These are phyloP conservation scores for Canis aureus DNA, from an alignment of 2,113 vertebrate species.

Conservation along the genomic window DNA sequence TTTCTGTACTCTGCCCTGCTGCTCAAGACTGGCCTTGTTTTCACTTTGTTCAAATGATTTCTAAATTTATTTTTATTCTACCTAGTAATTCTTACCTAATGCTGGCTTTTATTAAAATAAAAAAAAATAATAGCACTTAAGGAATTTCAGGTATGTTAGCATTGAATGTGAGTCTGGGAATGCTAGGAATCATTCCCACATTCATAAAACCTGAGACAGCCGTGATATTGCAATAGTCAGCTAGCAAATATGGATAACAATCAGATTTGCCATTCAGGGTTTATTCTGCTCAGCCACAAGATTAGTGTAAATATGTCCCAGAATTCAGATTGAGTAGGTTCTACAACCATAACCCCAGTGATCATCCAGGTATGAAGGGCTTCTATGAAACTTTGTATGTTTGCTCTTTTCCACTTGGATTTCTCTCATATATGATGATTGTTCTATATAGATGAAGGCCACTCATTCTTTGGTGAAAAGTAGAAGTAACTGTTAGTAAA, in stretches of 20 bases:
- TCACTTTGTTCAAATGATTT: background rate
- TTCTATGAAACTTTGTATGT: background rate
- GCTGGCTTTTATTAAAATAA: background rate
- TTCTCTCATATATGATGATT: background rate
- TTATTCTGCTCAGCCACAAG: background rate
- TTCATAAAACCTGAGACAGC: background rate
- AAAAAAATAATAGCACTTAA: background rate
- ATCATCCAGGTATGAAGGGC: background rate
- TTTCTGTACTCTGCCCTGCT: accelerated
- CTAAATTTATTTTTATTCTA: background rate
- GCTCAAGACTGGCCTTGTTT: background rate
- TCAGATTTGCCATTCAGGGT: background rate
- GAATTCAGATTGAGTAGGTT: background rate
- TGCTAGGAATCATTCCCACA: background rate
- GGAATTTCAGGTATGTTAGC: background rate
- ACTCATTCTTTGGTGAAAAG: background rate
- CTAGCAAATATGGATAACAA: background rate
- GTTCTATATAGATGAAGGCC: background rate
- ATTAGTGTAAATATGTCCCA: background rate
- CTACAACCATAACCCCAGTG: background rate
- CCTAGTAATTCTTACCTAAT: background rate
- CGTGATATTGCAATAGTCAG: background rate
- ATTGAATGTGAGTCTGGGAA: background rate
- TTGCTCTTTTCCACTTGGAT: background rate
- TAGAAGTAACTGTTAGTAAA: background rate